Evolutionary conservation across 1,140 invertebrate genomes (phyloP), one percentile per base, ranked within the genome.

Genomic region (Harpegnathos saltator): DNA sequence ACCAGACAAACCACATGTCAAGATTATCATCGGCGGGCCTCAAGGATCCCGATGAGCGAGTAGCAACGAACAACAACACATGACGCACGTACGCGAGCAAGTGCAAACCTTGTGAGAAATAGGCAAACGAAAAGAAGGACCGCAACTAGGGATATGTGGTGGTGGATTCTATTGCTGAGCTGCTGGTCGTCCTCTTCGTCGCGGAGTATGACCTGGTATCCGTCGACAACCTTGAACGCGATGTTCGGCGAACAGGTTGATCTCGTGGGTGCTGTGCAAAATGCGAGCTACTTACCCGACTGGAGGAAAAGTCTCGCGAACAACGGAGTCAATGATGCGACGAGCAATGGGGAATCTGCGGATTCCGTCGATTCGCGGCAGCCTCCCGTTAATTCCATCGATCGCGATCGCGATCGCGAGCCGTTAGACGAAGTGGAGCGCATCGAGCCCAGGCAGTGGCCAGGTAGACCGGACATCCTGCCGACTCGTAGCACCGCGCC

Each of bases 381-480:
- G 9, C 29, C 56, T 5, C 54, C 81, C 11, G 62, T 77, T 22
- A 82, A 84, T 75, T 75, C 80, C 14, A 74, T 62, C 24, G 82
- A 88, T 66, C 83, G 69, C 9, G 88, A 90, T 71, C 89, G 59
- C 24, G 82, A 88, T 66, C 83, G 69, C 9, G 88, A 90, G 71
- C 89, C 90, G 5, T 84, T 89, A n/a, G 91, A 92, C 33, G 91
- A 93, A 22, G 91, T 92, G 12, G 91, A 92, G 71, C 88, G 75
- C 12, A 92, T 92, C 65, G 90, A 92, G 19, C 91, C 91, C 0
- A 83, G 84, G 50, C 89, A 92, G 11, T 92, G 91, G 90, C 75
- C 89, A 4, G 73, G 84, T 26, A 82, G 75, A 63, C 86, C 86
- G 24, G 85, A 91, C 62, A 62, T 85, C 71, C 71, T 89, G 9